phyloP scores from a whole-genome alignment of 2,797 vertebrate genomes.

The Tokudaia tokunoshimensis region DNA sequence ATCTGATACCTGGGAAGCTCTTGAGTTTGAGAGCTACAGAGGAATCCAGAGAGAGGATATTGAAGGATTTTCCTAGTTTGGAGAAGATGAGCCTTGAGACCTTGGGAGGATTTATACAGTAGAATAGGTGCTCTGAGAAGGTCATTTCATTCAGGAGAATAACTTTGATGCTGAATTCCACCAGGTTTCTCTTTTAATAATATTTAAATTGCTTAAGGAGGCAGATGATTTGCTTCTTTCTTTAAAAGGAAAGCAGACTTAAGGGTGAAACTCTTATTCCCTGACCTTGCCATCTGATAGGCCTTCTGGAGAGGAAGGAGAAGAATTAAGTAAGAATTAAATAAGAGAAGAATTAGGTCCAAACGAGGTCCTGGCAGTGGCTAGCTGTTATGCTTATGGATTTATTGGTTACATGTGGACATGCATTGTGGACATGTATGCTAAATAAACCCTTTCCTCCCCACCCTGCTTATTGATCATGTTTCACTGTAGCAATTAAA shows the following conservation, averaged over 20 bases:
- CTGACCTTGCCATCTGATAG: not conserved
- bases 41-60: not conserved
- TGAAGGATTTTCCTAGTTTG: slow-evolving; percentile 32
- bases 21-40: not conserved
- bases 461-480: not conserved
- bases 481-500: not conserved
- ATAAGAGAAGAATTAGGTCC: not conserved
- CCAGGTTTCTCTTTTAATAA: slow-evolving; percentile 38
- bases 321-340: not conserved
- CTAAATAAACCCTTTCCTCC: not conserved
- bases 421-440: not conserved
- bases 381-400: not conserved
- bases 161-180: slow-evolving; percentile 39
- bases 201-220: slow-evolving; percentile 52
- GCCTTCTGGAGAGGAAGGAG: slow-evolving; percentile 17
- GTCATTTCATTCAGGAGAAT: slow-evolving; percentile 4
- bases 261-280: slow-evolving; percentile 20
- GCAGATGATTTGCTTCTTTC: slow-evolving; percentile 30
- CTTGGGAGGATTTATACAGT: not conserved
- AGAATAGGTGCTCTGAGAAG: not conserved
- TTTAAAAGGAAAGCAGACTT: slow-evolving; percentile 25
- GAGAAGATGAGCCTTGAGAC: not conserved
- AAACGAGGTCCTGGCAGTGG: not conserved
- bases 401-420: not conserved
- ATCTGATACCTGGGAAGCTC: not conserved